Evolutionary conservation across 2,888 invertebrate species (phyloP).

Genomic region (Branchellion lobata): DNA sequence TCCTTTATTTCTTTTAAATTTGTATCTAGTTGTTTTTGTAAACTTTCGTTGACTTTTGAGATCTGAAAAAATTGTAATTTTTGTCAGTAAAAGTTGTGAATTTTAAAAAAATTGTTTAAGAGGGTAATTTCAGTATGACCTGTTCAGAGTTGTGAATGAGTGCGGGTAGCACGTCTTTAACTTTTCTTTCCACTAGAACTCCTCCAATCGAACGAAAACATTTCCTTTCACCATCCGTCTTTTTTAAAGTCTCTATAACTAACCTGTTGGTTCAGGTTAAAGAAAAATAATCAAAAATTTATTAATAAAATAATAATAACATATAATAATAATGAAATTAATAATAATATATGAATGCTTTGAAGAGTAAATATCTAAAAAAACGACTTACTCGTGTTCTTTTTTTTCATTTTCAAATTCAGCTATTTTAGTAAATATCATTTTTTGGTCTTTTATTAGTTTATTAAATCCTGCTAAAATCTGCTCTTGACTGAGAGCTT

Average conservation of each 20-base stretch:
- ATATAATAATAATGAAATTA: too few relatives aligned
- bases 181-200: slow-evolving; percentile 86
- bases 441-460: slow-evolving; percentile 82
- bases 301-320: too few relatives aligned
- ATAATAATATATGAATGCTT: too few relatives aligned
- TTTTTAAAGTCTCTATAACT: slow-evolving; percentile 86
- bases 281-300: too few relatives aligned
- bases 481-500: slow-evolving; percentile 68
- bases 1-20: slow-evolving; percentile 88
- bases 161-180: slow-evolving; percentile 84
- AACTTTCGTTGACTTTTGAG: slow-evolving; percentile 72
- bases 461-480: slow-evolving; percentile 83
- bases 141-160: slow-evolving; percentile 76
- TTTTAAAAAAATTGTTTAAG: too few relatives aligned
- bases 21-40: slow-evolving; percentile 77
- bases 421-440: slow-evolving; percentile 80
- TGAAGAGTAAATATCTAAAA: background rate
- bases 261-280: slow-evolving; percentile 68
- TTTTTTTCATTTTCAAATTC: slow-evolving; percentile 91
- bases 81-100: too few relatives aligned
- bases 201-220: slow-evolving; percentile 93
- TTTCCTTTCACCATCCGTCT: slow-evolving; percentile 78
- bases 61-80: slow-evolving; percentile 66
- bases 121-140: too few relatives aligned
- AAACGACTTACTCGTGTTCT: slow-evolving; percentile 85